phyloP scores from a whole-genome alignment of 2,888 invertebrate species.

The Liodrosophila aerea region DNA sequence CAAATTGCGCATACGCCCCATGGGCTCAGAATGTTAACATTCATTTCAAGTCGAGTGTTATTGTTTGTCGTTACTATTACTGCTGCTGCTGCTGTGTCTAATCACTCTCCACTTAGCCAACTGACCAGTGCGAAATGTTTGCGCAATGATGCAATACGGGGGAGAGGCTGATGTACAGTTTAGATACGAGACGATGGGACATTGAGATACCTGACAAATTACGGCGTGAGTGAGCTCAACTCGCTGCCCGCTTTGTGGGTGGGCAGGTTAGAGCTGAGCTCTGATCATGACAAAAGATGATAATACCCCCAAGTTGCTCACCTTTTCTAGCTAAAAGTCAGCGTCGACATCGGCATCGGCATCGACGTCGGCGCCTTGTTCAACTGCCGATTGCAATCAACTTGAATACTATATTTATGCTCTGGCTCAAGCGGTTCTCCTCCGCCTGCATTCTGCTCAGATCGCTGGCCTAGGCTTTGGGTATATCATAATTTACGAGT shows the following conservation, averaged over 20 bases:
- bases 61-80: constrained; percentile 1
- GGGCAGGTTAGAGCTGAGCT: no score
- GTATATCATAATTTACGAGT: constrained; percentile 72
- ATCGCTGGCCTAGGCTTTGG: constrained; percentile 2
- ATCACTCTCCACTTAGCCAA: constrained; percentile 33
- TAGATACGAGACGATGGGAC: constrained; percentile 56
- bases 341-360: no score
- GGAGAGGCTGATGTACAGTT: constrained; percentile 47
- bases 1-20: constrained; percentile 57
- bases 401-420: constrained; percentile 66
- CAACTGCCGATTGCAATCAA: constrained; percentile 55
- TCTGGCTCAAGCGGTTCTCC: constrained; percentile 4
- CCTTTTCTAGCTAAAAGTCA: constrained; percentile 38
- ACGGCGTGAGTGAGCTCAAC: constrained; percentile 12
- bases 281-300: constrained; percentile 20
- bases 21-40: constrained; percentile 17
- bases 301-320: constrained; percentile 45
- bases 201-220: constrained; percentile 55
- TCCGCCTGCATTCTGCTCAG: constrained; percentile 1
- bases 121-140: constrained; percentile 51
- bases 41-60: constrained; percentile 21
- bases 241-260: neutral
- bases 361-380: constrained; percentile 12
- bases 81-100: constrained; percentile 28
- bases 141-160: constrained; percentile 44